Base-by-base conservation (phyloP, 1,140 invertebrate genomes). In the Drosophila virilis region DNA sequence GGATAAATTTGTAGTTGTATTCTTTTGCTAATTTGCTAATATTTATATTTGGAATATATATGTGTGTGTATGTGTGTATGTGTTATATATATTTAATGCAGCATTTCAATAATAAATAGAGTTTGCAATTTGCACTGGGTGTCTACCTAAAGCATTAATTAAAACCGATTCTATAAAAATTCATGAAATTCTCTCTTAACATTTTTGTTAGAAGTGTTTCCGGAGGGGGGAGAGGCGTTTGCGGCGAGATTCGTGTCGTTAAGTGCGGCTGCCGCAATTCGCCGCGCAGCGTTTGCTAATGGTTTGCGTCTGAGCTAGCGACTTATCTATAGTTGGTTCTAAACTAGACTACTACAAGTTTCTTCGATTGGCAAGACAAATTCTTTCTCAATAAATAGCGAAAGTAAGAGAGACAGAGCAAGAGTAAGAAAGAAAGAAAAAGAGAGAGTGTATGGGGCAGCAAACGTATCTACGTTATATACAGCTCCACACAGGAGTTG, bases 301-400 rank as follows among this genome's bases (percentile, higher is more conserved):
- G 77, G 82, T 86, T 50, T 51, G 67, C 43, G 43, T 57, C 83
- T 68, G 52, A 67, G 51, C 82, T 83, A 59, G 37, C 64, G 33
- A 59, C 67, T 67, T 68, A 68, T 54, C 70, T 68, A 73, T 55
- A 68, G 70, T 55, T 35, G 73, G 78, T 85, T 82, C 60, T 73
- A 40, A 66, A 28, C 75, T 83, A 77, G 58, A 73, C 83, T 80
- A 88, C 50, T 72, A 68, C 80, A 77, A 69, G 66, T 89, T 89
- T 89, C 84, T 89, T 88, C 84, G 80, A 67, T 83, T 88, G 84
- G 84, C 84, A 89, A 89, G 84, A 89, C 52, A 80, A 55, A 37
- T 37, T 37, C 64, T 43, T 38, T 52, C 33, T 62, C 37, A 8
- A 13, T 48, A 28, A 17, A 8, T 12, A 37, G 28, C 9, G 17